phyloP scores from a whole-genome alignment of 1,140 invertebrate species.

The Sinella curviseta region DNA sequence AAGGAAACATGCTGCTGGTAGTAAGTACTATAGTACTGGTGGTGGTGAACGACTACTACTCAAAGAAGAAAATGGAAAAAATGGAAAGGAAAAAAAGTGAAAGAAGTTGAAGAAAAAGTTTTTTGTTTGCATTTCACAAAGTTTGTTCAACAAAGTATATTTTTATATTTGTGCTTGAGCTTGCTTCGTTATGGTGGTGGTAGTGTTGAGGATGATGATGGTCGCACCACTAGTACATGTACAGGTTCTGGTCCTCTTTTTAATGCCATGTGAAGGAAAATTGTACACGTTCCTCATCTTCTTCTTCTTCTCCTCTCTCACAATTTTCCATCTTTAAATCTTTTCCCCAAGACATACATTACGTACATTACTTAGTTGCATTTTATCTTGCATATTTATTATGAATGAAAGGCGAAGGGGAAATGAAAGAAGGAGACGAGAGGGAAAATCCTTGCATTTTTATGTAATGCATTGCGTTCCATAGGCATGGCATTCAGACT shows the following conservation, averaged over 20 bases:
- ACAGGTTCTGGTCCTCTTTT: too few relatives aligned
- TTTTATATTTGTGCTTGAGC: too few relatives aligned
- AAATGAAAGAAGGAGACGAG: not conserved
- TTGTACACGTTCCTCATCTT: not conserved
- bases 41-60: too few relatives aligned
- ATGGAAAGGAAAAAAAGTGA: not conserved
- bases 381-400: not conserved
- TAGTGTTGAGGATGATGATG: too few relatives aligned
- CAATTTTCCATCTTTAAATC: too few relatives aligned
- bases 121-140: slow-evolving; percentile 41
- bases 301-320: not conserved
- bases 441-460: not conserved
- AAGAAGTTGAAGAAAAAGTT: slow-evolving; percentile 28
- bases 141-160: too few relatives aligned
- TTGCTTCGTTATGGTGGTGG: too few relatives aligned
- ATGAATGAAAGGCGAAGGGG: not conserved
- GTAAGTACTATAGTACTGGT: too few relatives aligned
- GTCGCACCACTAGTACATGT: too few relatives aligned
- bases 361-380: not conserved
- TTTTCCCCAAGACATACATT: not conserved
- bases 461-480: not conserved
- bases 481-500: not conserved
- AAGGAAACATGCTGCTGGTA: not conserved
- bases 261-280: too few relatives aligned
- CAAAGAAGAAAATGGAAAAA: too few relatives aligned